phyloP scores from a whole-genome alignment of 2,888 invertebrate species.

The Carabus problematicus region DNA sequence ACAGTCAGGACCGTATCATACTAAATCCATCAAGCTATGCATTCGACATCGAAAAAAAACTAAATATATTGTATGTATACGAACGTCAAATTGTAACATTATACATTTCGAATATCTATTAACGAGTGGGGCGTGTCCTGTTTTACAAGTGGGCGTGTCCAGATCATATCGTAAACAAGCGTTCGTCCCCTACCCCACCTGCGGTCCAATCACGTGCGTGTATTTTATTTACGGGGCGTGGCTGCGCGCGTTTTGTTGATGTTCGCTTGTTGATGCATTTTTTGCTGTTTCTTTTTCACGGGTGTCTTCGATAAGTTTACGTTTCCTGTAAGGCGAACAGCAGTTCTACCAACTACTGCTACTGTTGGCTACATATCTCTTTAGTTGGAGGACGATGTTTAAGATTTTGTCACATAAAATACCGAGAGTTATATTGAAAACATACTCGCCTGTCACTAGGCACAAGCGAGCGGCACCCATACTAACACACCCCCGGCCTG shows the following conservation, averaged over 20 bases:
- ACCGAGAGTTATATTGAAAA: not conserved
- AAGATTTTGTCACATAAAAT: slow-evolving; percentile 11
- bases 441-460: not conserved
- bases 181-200: too few species aligned
- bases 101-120: too few species aligned
- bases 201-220: too few species aligned
- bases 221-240: too few species aligned
- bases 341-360: too few species aligned
- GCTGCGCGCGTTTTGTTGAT: too few species aligned
- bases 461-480: not conserved
- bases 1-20: not conserved
- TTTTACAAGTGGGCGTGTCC: slow-evolving; percentile 5
- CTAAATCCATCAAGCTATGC: not conserved
- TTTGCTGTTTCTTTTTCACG: not conserved
- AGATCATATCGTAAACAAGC: too few species aligned
- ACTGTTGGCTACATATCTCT: too few species aligned
- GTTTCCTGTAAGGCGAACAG: not conserved
- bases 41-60: too few species aligned
- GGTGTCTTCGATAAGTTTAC: not conserved
- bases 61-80: too few species aligned
- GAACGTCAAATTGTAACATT: too few species aligned
- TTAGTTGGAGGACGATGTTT: not conserved
- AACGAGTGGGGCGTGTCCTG: not conserved
- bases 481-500: not conserved
- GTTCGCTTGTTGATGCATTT: too few species aligned